Base-by-base conservation (phyloP, 2,113 vertebrate species). In the Seriola dumerili region DNA sequence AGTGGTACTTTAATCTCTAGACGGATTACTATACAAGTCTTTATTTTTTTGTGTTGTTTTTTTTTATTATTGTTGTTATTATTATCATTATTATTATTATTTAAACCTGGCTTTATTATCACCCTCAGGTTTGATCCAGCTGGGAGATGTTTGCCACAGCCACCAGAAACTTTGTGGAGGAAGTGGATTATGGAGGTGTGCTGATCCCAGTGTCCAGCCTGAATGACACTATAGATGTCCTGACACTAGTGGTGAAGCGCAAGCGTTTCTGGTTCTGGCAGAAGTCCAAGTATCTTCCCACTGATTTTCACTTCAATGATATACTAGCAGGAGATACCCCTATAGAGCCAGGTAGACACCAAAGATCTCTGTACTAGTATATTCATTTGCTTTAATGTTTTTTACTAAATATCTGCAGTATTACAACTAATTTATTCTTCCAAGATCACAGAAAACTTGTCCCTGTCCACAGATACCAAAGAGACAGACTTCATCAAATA, bases 401-500 rank as follows among this genome's bases (percentile, higher is more conserved):
- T 40, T 29, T 63, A 19, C 42, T 62, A 17, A 17, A 17, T 14
- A 52, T 29, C 8, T 17, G 8, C 5, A 36, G 25, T 42, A 17
- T 58, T 21, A 65, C 12, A 23, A n/a, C 16, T 23, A 5, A 34
- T 75, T 42, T 21, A 5, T 62, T 38, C 0, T 64, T 48, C 64
- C 10, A 6, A 50, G 46, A 19, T 36, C n/a, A 14, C 11, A 70
- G 58, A 12, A 21, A 17, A 13, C 3, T 0, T 3, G 19, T 92
- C 48, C 12, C 58, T 66, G 69, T 91, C 88, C 25, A 32, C 92
- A 99, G 98, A 90, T 85, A 91, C 96, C 19, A 82, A 91, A 61
- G 96, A 97, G 89, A 95, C 94, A 0, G 96, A 97, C 75, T 99
- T 99, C 72, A 95, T 97, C 85, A 98, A 95, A 68, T 99, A 97